phyloP scores from a whole-genome alignment of 2,888 invertebrate species.

The Peribatodes rhomboidaria region DNA sequence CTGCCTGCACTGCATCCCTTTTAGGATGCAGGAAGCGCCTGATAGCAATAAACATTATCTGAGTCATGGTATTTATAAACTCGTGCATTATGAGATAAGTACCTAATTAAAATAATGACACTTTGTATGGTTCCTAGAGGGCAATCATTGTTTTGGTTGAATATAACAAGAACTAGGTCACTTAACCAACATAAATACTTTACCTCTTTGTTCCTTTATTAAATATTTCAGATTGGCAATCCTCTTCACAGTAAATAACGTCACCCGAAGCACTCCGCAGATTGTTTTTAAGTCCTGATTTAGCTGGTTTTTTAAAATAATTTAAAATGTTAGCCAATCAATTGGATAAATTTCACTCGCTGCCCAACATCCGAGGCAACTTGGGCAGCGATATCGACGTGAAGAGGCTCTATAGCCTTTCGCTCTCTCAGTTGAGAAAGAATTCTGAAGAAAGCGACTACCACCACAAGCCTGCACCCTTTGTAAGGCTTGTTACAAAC shows the following conservation, averaged over 20 bases:
- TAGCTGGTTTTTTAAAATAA: neutral
- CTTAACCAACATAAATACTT: neutral
- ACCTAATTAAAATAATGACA: neutral
- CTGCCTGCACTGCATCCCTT: constrained; percentile 32
- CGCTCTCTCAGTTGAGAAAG: constrained; percentile 62
- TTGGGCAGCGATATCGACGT: constrained; percentile 48
- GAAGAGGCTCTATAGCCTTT: constrained; percentile 63
- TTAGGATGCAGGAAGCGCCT: constrained; percentile 25
- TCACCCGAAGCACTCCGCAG: no score
- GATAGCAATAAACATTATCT: constrained; percentile 22
- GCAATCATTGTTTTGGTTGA: no score
- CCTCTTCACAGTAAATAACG: no score
- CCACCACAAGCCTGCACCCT: constrained; percentile 71
- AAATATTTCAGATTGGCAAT: no score
- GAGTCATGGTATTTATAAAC: constrained; percentile 8
- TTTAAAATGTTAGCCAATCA: constrained; percentile 16
- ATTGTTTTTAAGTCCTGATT: no score
- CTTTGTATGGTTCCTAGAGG: no score
- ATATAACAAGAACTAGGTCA: no score
- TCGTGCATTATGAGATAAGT: neutral
- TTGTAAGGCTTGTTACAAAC: constrained; percentile 57
- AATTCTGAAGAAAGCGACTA: constrained; percentile 59
- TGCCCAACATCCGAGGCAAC: constrained; percentile 55
- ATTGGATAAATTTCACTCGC: constrained; percentile 49
- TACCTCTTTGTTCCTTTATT: neutral